phyloP scores from a whole-genome alignment of 2,888 invertebrate species.

The Ptychoptera contaminata region DNA sequence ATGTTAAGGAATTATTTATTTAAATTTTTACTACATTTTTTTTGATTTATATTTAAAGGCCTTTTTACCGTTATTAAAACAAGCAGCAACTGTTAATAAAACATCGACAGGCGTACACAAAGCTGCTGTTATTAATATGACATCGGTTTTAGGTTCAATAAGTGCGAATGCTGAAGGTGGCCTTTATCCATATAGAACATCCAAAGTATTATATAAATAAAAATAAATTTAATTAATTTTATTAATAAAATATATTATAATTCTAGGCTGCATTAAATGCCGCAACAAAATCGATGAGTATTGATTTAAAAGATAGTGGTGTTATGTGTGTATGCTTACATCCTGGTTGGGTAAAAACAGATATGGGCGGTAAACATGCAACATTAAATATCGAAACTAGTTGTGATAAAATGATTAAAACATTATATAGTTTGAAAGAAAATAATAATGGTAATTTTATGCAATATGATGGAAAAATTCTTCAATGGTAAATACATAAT shows the following conservation, averaged over 20 bases:
- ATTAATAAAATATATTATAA: too few species aligned
- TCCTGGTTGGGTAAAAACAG: slow-evolving; percentile 86
- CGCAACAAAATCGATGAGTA: slow-evolving; percentile 67
- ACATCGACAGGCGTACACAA: slow-evolving; percentile 36
- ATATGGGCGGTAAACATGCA: slow-evolving; percentile 73
- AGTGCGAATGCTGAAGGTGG: slow-evolving; percentile 52
- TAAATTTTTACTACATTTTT: neutral
- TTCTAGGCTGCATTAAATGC: slow-evolving; percentile 58
- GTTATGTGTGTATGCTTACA: slow-evolving; percentile 64
- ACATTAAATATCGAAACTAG: slow-evolving; percentile 55
- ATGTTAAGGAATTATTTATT: slow-evolving; percentile 3
- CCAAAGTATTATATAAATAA: slow-evolving; percentile 40
- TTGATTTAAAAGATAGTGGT: slow-evolving; percentile 58
- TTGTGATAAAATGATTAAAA: slow-evolving; percentile 45
- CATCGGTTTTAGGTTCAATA: slow-evolving; percentile 60
- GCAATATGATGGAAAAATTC: slow-evolving; percentile 56
- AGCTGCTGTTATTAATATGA: slow-evolving; percentile 58
- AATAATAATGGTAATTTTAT: slow-evolving; percentile 59
- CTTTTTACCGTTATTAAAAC: slow-evolving; percentile 47
- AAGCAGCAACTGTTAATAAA: slow-evolving; percentile 39
- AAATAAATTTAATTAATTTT: too few species aligned
- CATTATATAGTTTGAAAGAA: slow-evolving; percentile 44
- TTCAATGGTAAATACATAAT: slow-evolving; percentile 50
- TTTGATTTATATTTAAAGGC: slow-evolving; percentile 33
- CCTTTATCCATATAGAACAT: slow-evolving; percentile 63